Conservation (phyloP, 2,888 invertebrate species). For the Lycocerus yunnanus region DNA sequence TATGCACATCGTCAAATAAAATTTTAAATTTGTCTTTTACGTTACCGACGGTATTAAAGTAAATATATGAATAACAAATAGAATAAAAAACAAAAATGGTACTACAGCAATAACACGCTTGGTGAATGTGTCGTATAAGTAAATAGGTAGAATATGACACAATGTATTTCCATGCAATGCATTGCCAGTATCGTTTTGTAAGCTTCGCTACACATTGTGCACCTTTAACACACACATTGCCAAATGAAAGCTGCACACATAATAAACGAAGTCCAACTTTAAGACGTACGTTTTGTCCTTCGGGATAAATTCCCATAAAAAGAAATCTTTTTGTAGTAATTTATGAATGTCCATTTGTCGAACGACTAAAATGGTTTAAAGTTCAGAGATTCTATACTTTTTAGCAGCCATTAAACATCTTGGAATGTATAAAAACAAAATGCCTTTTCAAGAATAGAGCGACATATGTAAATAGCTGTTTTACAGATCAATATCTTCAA, state of each 20-base stretch:
- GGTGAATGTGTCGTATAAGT: slow-evolving; percentile 30
- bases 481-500: background rate
- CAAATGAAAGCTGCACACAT: background rate
- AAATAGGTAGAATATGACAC: slow-evolving; percentile 5
- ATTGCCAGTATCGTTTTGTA: background rate
- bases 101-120: slow-evolving; percentile 32
- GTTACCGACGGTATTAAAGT: background rate
- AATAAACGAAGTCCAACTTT: background rate
- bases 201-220: background rate
- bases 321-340: background rate
- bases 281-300: background rate
- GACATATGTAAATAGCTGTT: background rate
- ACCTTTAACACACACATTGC: background rate
- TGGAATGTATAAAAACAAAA: background rate
- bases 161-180: background rate
- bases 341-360: background rate
- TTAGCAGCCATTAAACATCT: background rate
- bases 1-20: slow-evolving; percentile 27
- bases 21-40: slow-evolving; percentile 17
- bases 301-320: background rate
- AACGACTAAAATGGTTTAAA: background rate
- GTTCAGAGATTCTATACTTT: background rate
- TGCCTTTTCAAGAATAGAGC: background rate
- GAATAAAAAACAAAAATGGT: slow-evolving; percentile 31
- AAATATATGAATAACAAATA: slow-evolving; percentile 35